Evolutionary conservation across 35 echinoderm and acorn worm genomes (phyloP), one percentile per base, ranked within the genome.

Genomic region (Lytechinus pictus): DNA sequence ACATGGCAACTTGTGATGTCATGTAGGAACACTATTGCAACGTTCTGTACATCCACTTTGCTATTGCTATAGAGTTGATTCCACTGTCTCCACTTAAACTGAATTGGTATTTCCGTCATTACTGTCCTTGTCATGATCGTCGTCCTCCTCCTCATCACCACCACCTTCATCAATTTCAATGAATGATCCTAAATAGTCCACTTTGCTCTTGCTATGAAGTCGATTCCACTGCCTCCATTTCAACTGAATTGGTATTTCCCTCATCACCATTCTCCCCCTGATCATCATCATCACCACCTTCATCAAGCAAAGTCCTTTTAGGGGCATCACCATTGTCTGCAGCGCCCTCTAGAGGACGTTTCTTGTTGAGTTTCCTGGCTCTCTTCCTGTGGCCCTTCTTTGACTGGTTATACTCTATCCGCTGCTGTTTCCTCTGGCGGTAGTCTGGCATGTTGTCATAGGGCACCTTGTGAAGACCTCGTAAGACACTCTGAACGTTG

Each of bases 361-460:
- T 90, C 28, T 13, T 44, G 28, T 54, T 44, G 19, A 5, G 1
- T n/a, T 16, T 79, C 66, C 66, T 79, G 12, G 66, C 66, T 14
- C 27, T 44, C 88, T 16, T 89, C 95, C 89, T 91, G 9, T 16
- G 28, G 16, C 95, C 88, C 11, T 95, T 95, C 95, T 95, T 95
- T 19, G 86, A 10, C 27, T 89, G 86, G 86, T 91, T 13, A 24
- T 60, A n/a, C 24, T 95, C 27, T 4, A 95, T 95, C 86, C 95
- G 91, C 52, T 95, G 52, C 54, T 95, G 95, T 57, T 95, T 95
- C 54, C 95, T 52, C 88, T 91, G 28, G 52, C 91, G 21, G 54
- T 95, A 95, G 53, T 54, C 86, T 12, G 86, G 29, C 54, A 89
- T 91, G 56, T 95, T 95, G 95, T 95, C 87, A 28, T 91, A 95